Base-by-base conservation (phyloP, 2,888 invertebrate genomes). In the Leptopilina drosophilae region DNA sequence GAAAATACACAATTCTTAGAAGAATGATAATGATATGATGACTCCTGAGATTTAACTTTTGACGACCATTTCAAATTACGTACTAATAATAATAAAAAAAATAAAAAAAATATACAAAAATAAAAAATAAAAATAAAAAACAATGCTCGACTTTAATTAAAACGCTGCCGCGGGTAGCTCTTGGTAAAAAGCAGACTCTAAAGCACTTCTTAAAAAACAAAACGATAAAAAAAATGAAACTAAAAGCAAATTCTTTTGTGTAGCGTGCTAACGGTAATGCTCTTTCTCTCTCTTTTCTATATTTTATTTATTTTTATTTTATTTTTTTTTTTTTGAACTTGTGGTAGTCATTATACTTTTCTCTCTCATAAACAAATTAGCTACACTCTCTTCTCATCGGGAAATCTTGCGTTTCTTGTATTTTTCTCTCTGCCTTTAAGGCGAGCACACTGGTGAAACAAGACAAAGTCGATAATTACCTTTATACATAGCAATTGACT, bases 31-130 rank as follows among this genome's bases (percentile, higher is more conserved):
- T 33, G 33, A 33, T 81, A 80, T 78, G 81, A 81, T 81, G 81
- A 79, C 81, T 80, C 77, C 78, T 64, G 79, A 79, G 79, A 76
- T 82, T 73, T 78, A 78, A 79, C 78, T 49, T 33, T 33, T 69
- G 77, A 80, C 76, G 80, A 80, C 81, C 82, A 84, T 84, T 84
- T 83, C 83, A 82, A 83, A 83, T 83, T 83, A 83, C 83, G 81
- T 83, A 59, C 83, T 80, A 78, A 80, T 82, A 80, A 82, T 81
- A 80, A 81, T 82, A 82, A 78, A 5, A 53, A 53, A 14, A 53
- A 53, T n/a, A 14, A 59, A 20, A 20, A 20, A 20, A 20, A 20
- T 20, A 62, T 62, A 49, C 12, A 49, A 11, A 46, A 9, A 46
- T 46, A 8, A 8, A 46, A 46, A 46, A n/a, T n/a, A 49, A 62